Conservation (phyloP, 2,113 vertebrate genomes). For the Malaclemys terrapin region DNA sequence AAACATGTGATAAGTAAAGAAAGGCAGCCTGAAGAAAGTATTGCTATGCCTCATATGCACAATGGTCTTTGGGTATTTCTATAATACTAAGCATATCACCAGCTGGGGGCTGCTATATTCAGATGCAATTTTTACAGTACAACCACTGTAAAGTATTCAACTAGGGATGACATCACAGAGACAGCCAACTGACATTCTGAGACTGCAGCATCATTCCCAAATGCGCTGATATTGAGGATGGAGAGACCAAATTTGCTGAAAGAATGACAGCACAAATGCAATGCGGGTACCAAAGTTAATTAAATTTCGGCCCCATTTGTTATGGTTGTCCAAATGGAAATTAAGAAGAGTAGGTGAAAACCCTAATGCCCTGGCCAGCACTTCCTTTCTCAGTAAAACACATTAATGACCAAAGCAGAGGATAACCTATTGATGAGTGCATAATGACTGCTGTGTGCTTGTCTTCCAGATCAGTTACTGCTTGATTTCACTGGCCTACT, state of each 20-base stretch:
- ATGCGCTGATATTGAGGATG: neutral
- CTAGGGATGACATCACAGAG: neutral
- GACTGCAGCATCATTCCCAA: neutral
- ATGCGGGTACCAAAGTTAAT: neutral
- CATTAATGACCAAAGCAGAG: neutral
- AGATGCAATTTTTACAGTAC: neutral
- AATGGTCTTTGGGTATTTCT: neutral
- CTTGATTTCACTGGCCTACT: neutral
- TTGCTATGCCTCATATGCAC: neutral
- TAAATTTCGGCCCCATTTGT: neutral
- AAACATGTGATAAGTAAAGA: conserved; percentile 17
- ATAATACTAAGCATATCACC: neutral
- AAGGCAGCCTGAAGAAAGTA: neutral
- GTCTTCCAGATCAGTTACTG: neutral
- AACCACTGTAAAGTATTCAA: neutral
- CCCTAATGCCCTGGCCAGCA: neutral
- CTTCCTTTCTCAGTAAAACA: neutral
- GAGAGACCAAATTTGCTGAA: neutral
- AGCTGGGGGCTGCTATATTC: neutral
- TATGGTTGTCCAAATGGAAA: neutral
- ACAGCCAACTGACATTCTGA: neutral
- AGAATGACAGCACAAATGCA: neutral
- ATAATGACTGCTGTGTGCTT: neutral
- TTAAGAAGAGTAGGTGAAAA: neutral
- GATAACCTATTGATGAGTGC: neutral